phyloP scores from a whole-genome alignment of 2,113 vertebrate species.

The Podarcis muralis region DNA sequence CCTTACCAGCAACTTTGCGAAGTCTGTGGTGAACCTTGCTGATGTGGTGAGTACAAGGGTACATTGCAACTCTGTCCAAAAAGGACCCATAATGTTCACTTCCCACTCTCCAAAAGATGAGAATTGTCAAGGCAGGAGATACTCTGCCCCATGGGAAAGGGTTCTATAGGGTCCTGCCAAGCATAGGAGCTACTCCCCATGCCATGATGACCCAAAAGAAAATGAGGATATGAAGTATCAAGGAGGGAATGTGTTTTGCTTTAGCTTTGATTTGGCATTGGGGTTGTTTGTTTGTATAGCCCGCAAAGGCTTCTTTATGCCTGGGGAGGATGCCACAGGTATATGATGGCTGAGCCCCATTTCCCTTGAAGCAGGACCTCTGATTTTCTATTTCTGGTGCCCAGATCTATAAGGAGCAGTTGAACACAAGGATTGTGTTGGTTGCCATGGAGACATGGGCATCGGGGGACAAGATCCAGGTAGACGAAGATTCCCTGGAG shows the following conservation, averaged over 20 bases:
- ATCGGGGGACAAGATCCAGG: constrained; percentile 85
- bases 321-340: background rate
- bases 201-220: background rate
- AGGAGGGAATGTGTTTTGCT: background rate
- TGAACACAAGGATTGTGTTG: constrained; percentile 94
- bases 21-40: constrained; percentile 95
- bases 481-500: constrained; percentile 85
- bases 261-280: background rate
- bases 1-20: constrained; percentile 95
- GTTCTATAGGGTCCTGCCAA: background rate
- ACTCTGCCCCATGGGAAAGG: background rate
- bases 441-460: constrained; percentile 97
- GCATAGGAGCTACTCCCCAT: background rate
- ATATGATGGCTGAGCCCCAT: background rate
- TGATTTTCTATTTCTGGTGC: constrained; percentile 9
- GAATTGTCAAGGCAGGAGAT: background rate
- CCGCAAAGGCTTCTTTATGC: background rate
- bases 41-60: constrained; percentile 82
- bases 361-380: background rate
- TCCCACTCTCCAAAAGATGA: background rate
- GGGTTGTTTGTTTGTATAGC: too few relatives aligned
- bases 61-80: background rate
- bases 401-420: constrained; percentile 94
- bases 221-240: background rate
- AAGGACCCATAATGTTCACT: background rate